These are phyloP conservation scores for Medauroidea extradentata DNA, from an alignment of 1,140 invertebrate genomes.

Conservation along the genomic window DNA sequence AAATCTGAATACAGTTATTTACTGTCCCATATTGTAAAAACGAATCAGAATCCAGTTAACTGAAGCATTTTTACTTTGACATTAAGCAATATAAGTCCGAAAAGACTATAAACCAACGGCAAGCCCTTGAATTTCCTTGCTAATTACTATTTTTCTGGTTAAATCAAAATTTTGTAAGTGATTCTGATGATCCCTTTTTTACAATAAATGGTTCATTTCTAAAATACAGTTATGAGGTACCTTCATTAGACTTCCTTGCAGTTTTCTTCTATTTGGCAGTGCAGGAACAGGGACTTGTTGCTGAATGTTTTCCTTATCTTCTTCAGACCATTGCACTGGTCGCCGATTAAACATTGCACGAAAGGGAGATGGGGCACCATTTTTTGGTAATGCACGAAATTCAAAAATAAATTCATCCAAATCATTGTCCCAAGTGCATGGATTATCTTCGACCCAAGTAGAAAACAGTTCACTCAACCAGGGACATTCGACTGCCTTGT, in stretches of 20 bases:
- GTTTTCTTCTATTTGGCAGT: conserved; percentile 19
- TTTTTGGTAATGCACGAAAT: conserved; percentile 16
- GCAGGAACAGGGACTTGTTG: conserved; percentile 22
- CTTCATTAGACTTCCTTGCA: conserved; percentile 17
- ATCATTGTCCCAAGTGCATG: conserved; percentile 29
- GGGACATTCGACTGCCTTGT: conserved; percentile 20
- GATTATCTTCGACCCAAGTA: conserved; percentile 20
- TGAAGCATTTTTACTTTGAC: too few species aligned
- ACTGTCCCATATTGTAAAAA: too few species aligned
- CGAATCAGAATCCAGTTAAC: too few species aligned
- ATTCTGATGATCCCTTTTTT: too few species aligned
- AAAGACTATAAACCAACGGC: too few species aligned
- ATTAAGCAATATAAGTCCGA: too few species aligned
- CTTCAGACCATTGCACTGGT: conserved; percentile 24
- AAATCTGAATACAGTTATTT: too few species aligned
- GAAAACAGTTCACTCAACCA: conserved; percentile 27
- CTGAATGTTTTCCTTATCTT: conserved; percentile 31
- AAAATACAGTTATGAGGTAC: not conserved
- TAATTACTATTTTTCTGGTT: too few species aligned
- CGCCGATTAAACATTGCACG: conserved; percentile 27
- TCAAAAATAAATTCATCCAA: conserved; percentile 31
- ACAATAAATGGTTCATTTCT: too few species aligned
- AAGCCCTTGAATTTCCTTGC: too few species aligned
- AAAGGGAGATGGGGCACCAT: conserved; percentile 23
- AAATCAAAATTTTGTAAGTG: too few species aligned